Base-by-base conservation (phyloP, 2,113 vertebrate genomes). In the Podocnemis expansa region DNA sequence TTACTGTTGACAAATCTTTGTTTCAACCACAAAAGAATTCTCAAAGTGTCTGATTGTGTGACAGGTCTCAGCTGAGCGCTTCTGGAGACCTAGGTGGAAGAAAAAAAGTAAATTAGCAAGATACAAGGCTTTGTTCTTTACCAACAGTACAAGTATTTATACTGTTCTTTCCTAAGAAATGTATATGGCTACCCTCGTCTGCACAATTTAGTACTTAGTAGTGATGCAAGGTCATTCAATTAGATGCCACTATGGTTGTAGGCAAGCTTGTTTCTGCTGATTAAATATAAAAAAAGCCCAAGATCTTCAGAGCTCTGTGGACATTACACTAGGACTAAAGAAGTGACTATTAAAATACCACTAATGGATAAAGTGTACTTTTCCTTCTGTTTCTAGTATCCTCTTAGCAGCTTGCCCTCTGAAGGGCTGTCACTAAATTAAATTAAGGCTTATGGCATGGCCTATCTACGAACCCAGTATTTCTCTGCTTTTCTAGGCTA, bases 31-130 rank as follows among this genome's bases (percentile, higher is more conserved):
- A 93, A 99, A 99, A 89, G 98, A 98, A 93, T 99, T 99, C 93
- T 99, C 99, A 79, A 99, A 99, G 97, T 99, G 99, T 91, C 97
- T 98, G 97, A 99, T 99, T 82, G 98, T 98, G 93, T 98, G 98
- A 87, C 99, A 99, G 24, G 98, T 98, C 89, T 99, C 99, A 16
- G 98, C 98, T 4, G 99, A 98, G 80, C 99, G 98, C 95, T 99
- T 99, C 96, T 99, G 99, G 95, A 99, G 98, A 95, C 98, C 98
- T 98, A 97, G 94, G 83, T 82, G 89, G 0, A 45, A 97, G 94
- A 88, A 58, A 84, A 80, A 16, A 87, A 0, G 5, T 89, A 43
- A 93, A 79, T 70, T 51, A 93, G 87, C 54, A n/a, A 80, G 51
- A 49, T 29, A 73, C 34, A 85, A 1, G 56, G 10, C 10, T 6